Conservation (phyloP, 2,797 vertebrate genomes). For the Micromesistius poutassou region DNA sequence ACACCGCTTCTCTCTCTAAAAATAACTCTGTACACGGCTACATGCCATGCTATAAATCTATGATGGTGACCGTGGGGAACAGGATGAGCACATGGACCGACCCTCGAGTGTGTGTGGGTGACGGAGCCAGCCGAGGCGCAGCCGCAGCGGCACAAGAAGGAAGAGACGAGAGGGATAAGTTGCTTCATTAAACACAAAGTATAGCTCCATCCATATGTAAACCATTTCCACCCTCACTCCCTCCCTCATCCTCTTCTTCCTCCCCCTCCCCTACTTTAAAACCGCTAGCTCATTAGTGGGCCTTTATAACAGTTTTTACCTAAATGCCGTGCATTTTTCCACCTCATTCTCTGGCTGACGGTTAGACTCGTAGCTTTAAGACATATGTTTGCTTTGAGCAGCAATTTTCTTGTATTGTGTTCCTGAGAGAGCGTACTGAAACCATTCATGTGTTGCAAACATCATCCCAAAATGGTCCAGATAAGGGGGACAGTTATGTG, state of each 20-base stretch:
- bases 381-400: slow-evolving; percentile 41
- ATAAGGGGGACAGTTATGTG: neutral
- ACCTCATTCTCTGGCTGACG: slow-evolving; percentile 54
- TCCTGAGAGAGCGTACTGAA: neutral
- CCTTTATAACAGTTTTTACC: slow-evolving; percentile 75
- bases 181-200: slow-evolving; percentile 61
- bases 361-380: slow-evolving; percentile 50
- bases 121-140: neutral
- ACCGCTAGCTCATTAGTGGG: slow-evolving; percentile 73
- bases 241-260: slow-evolving; percentile 22
- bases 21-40: neutral
- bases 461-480: neutral
- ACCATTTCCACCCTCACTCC: slow-evolving; percentile 59
- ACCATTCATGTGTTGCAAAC: neutral
- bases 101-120: neutral
- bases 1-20: neutral
- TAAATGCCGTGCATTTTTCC: slow-evolving; percentile 75
- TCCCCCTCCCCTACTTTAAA: slow-evolving; percentile 53
- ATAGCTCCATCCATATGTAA: slow-evolving; percentile 72
- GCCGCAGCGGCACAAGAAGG: slow-evolving; percentile 5
- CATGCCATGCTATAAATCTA: neutral
- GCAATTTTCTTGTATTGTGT: slow-evolving; percentile 25
- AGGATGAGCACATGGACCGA: neutral
- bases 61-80: neutral
- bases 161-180: slow-evolving; percentile 30